Evolutionary conservation across 2,113 vertebrate species (phyloP).

Genomic region (Syrrhaptes paradoxus): DNA sequence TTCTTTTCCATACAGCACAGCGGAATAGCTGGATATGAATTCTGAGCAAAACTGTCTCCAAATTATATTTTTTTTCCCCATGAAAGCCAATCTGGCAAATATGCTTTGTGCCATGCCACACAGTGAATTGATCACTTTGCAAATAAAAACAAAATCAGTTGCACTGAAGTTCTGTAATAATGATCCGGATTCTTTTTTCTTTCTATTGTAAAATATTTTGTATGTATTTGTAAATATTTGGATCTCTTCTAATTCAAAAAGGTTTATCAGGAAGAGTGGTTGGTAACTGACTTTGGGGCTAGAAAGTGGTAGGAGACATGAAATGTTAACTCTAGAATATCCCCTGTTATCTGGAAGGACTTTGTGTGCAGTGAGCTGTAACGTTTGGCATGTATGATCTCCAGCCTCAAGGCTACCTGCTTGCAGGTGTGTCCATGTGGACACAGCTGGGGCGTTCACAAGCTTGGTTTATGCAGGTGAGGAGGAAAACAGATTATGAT

Average conservation of each 20-base stretch:
- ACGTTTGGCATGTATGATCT: not conserved
- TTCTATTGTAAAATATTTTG: not conserved
- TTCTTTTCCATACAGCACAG: not conserved
- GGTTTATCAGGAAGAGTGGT: not conserved
- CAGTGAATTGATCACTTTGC: not conserved
- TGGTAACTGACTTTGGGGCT: not conserved
- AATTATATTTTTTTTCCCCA: not conserved
- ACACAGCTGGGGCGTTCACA: not conserved
- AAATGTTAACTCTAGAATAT: not conserved
- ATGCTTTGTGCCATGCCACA: not conserved
- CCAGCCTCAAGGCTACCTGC: not conserved
- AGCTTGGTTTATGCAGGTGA: not conserved
- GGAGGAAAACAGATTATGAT: not conserved
- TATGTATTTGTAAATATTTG: not conserved
- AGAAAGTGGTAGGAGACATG: not conserved
- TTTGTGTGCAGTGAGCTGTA: not conserved
- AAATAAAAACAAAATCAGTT: not conserved
- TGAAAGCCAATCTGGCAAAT: not conserved
- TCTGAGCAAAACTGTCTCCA: not conserved
- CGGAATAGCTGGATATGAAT: not conserved
- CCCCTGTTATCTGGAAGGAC: not conserved
- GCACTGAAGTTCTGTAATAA: not conserved
- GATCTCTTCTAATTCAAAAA: not conserved
- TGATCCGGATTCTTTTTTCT: not conserved
- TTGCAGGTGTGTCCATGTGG: not conserved